A percentile compares a stretch with the other conserved stretches of the same genome.
phyloP scores from a whole-genome alignment of 53 echinoderm and acorn worm genomes.

The Hippasteria phrygiana region DNA sequence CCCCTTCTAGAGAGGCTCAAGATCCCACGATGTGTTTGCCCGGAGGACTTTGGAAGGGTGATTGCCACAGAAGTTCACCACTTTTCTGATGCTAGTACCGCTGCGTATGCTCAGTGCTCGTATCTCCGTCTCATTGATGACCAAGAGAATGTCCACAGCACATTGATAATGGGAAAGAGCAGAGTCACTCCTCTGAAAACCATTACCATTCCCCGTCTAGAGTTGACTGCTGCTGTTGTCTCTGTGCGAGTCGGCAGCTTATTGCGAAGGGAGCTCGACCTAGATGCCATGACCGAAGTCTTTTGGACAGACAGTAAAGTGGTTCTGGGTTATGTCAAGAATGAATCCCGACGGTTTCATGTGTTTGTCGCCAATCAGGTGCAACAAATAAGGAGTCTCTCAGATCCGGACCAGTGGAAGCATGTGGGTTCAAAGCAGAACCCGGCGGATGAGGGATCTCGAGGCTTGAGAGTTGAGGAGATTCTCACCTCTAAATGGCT shows the following conservation, averaged over 20 bases:
- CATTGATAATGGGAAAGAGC: conserved; percentile 66
- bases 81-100: conserved; percentile 67
- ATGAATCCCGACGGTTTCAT: conserved; percentile 57
- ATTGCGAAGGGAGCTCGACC: conserved; percentile 32
- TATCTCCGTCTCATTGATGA: conserved; percentile 62
- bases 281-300: conserved; percentile 20
- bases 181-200: conserved; percentile 67
- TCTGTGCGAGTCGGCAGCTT: conserved; percentile 58
- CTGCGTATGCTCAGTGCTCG: conserved; percentile 76
- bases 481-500: conserved; percentile 18
- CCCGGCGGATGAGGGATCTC: conserved; percentile 62
- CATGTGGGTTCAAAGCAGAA: conserved; percentile 40
- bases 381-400: conserved; percentile 47
- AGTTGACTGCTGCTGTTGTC: conserved; percentile 66
- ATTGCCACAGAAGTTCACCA: conserved; percentile 46
- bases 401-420: conserved; percentile 40
- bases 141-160: conserved; percentile 7
- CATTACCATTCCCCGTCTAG: conserved; percentile 63
- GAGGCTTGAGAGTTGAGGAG: conserved; percentile 20
- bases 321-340: conserved; percentile 67
- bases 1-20: conserved; percentile 31
- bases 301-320: conserved; percentile 65
- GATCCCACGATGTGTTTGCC: conserved; percentile 46
- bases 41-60: conserved; percentile 37
- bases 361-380: conserved; percentile 66